Evolutionary conservation across 2,888 invertebrate species (phyloP), one percentile per base, ranked within the genome.

Genomic region (Creontiades dilutus): DNA sequence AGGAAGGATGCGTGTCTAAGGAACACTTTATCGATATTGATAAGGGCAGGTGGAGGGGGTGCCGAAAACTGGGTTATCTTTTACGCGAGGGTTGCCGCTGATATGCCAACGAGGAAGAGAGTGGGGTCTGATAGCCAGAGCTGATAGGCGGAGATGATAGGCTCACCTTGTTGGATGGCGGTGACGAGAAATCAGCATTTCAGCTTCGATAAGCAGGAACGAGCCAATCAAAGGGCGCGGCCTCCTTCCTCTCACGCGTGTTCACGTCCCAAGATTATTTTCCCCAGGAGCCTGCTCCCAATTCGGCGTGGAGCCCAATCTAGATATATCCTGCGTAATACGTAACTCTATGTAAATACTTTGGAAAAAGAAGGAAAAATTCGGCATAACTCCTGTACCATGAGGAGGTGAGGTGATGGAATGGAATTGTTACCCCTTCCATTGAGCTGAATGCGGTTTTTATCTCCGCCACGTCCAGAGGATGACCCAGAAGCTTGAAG

Each of bases 121-220:
- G 75, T 13, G 23, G 75, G 16, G 19, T 5, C 28, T 75, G 75
- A 37, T 13, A 23, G 46, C 27, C 47, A 37, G 37, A 37, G 37
- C 37, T 37, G 37, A 37, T 37, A 37, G 37, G 37, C 37, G 37
- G 37, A 37, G 37, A 37, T 57, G 61, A 57, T 19, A 68, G 55
- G 61, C 61, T 19, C 37, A 37, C 19, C n/a, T 86, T 19, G 86
- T 86, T 28, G 68, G 37, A 37, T 37, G 37, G 37, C 5, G 86
- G 19, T 27, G 19, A n/a, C 61, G 86, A 57, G 23, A 68, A 86
- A 86, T 86, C 86, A 86, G 37, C 86, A 86, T 86, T 37, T 86
- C 86, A 86, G 86, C 86, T 86, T 68, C 86, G 86, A 86, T 86
- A 86, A 86, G 86, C 86, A 86, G 37, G 61, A 57, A n/a, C 27